Base-by-base conservation (phyloP, 2,113 vertebrate genomes). In the Suricata suricatta region DNA sequence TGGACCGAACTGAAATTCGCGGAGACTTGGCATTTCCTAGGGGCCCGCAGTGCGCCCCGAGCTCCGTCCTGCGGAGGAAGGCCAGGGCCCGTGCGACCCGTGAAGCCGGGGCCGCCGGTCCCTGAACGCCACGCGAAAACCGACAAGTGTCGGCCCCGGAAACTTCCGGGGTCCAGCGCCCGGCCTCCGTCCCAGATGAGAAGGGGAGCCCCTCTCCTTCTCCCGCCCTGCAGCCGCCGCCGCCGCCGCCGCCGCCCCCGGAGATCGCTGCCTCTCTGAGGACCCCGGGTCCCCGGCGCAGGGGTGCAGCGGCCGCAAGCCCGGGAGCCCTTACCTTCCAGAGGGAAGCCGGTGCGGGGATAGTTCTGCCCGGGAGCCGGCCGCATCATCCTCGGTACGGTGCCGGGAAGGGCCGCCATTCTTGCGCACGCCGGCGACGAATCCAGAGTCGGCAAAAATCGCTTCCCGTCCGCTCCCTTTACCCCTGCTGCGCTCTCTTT, bases 351-450 rank as follows among this genome's bases (percentile, higher is more conserved):
- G 16, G 99, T 99, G 96, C 99, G 99, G 0, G 99, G 99, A 88
- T 99, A 99, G 98, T 99, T 99, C 99, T 99, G 99, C 94, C 99
- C 99, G 86, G 99, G 99, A 33, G 99, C 99, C 81, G 99, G 99
- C 93, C 99, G 99, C 99, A 99, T 99, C 99, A 99, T 99, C 97
- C 99, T 99, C 96, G 99, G 99, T 64, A 99, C 98, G 3, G 99
- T 99, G 99, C 99, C 99, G 96, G 99, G 99, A 96, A 99, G 98
- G 60, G 98, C 98, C 71, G 99, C 99, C 99, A 99, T 99, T 54
- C 96, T 71, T 21, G 97, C 90, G 93, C 97, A 38, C 96, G 92
- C 96, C 69, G 84, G 92, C 87, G 92, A 81, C 89, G 83, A 63
- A 23, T 92, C 97, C 96, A 10, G 76, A 97, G 93, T 91, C 88